phyloP scores from a whole-genome alignment of 2,113 vertebrate species.

The Fulmarus glacialis region DNA sequence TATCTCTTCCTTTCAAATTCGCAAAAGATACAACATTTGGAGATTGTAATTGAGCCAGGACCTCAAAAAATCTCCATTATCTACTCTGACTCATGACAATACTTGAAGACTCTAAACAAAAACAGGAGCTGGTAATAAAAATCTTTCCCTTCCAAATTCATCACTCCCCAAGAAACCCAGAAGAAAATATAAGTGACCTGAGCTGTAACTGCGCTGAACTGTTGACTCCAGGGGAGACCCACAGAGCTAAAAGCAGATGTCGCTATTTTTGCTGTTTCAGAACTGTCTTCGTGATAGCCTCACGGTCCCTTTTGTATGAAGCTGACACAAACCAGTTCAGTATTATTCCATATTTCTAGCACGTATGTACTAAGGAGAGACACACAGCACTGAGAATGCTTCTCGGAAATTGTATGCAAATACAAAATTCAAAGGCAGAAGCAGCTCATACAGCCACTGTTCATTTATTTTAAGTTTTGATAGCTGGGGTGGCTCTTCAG shows the following conservation, averaged over 20 bases:
- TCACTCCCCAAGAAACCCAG: neutral
- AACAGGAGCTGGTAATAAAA: neutral
- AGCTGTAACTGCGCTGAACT: neutral
- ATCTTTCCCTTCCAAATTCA: neutral
- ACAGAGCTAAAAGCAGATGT: neutral
- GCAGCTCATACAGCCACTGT: neutral
- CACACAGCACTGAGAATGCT: neutral
- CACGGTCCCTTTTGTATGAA: neutral
- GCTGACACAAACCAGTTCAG: neutral
- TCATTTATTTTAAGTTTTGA: neutral
- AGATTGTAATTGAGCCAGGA: neutral
- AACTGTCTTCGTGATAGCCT: neutral
- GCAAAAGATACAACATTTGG: neutral
- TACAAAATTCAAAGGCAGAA: neutral
- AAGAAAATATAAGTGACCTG: neutral
- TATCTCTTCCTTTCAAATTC: neutral
- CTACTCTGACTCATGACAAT: neutral
- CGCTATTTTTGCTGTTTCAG: neutral
- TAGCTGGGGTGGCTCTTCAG: neutral
- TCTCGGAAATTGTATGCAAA: neutral
- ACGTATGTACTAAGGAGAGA: neutral
- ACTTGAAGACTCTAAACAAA: neutral
- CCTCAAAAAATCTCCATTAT: neutral
- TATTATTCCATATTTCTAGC: neutral
- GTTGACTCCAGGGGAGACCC: neutral